Evolutionary conservation across 2,113 vertebrate genomes (phyloP), one percentile per base, ranked within the genome.

Genomic region (Mesoclemmys tuberculata): DNA sequence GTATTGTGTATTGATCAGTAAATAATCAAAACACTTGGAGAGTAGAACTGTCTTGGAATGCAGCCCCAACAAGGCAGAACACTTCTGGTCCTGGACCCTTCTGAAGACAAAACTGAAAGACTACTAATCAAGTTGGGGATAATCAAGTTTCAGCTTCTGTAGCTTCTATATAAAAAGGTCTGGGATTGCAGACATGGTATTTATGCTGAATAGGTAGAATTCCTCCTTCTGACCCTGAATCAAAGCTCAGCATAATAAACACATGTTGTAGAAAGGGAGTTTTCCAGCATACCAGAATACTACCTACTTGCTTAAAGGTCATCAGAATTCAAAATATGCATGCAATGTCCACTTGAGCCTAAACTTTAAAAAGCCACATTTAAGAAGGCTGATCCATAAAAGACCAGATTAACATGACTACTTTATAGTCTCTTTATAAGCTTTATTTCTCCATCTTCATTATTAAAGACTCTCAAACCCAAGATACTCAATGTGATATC

Each of bases 21-120:
- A 93, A 82, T 80, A 77, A 96, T 92, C 81, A 51, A 82, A 90
- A 93, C 87, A 61, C 8, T 8, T 2, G 5, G 78, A 86, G 74
- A 52, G 80, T 89, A 89, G 92, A 96, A 93, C 14, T 85, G 84
- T 26, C 80, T 77, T 91, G 80, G 86, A 87, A 93, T 2, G 48
- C 26, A 93, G 88, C 52, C 93, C 92, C 84, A 86, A 81, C 14
- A 84, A 85, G 82, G 80, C 78, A 90, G 91, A 90, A 81, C 84
- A 85, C 44, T 93, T 90, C 88, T 89, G 88, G 79, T 88, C 48
- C 74, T 77, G 48, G 93, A 93, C 44, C 80, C 88, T 71, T 1
- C 5, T 3, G 84, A 92, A 91, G 64, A 41, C 19, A 74, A 10
- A 51, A 21, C 88, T 49, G 88, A 85, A 89, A 58, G 54, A 46